Conservation (phyloP, 2,113 vertebrate species). For the Callorhinus ursinus region DNA sequence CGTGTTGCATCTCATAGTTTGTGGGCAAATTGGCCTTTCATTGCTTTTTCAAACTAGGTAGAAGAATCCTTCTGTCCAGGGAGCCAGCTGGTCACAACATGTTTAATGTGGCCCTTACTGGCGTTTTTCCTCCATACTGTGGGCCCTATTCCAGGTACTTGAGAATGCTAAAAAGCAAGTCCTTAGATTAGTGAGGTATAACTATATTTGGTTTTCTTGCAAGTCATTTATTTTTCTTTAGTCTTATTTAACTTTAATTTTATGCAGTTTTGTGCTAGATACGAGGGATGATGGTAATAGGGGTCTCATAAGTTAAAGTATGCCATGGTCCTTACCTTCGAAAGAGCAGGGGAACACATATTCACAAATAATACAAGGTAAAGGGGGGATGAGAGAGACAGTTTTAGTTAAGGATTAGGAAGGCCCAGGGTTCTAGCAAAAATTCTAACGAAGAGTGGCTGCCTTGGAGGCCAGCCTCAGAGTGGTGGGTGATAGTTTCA, state of each 20-base stretch:
- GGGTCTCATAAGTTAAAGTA: background rate
- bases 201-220: slow-evolving; percentile 7
- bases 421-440: background rate
- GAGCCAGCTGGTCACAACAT: background rate
- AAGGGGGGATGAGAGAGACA: background rate
- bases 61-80: background rate
- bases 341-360: background rate
- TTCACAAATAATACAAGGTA: background rate
- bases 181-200: background rate
- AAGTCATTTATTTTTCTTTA: slow-evolving; percentile 5
- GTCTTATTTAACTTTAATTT: slow-evolving; percentile 40
- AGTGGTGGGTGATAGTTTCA: background rate
- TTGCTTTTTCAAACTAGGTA: slow-evolving; percentile 4
- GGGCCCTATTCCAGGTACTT: background rate
- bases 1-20: background rate
- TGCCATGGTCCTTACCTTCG: background rate
- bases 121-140: background rate
- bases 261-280: slow-evolving; percentile 1
- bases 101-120: background rate
- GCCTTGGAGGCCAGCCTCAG: background rate
- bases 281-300: background rate
- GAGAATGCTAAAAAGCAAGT: background rate
- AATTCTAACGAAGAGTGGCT: background rate
- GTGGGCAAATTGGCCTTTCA: background rate
- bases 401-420: background rate